phyloP scores from a whole-genome alignment of 1,140 invertebrate species.

The Cyphomyrmex costatus region DNA sequence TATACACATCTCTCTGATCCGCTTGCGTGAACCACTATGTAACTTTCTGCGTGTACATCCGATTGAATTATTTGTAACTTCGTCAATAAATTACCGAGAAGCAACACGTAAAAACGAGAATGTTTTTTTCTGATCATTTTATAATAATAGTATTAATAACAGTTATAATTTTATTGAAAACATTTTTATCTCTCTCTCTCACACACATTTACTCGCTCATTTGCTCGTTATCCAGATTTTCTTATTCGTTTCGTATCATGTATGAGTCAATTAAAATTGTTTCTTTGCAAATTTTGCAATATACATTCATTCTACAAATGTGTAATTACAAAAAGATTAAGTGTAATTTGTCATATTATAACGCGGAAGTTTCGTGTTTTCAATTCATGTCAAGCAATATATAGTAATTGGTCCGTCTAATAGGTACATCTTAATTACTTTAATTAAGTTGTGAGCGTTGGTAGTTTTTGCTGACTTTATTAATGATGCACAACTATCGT shows the following conservation, averaged over 20 bases:
- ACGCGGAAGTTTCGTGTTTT: constrained; percentile 34
- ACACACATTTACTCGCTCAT: not conserved
- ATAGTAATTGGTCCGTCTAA: constrained; percentile 29
- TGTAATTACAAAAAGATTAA: constrained; percentile 33
- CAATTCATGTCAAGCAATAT: constrained; percentile 31
- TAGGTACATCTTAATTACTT: constrained; percentile 43
- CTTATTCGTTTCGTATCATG: not conserved
- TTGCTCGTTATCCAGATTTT: not conserved
- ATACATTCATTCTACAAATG: not conserved
- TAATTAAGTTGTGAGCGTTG: constrained; percentile 36
- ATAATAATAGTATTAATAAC: not conserved
- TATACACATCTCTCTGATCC: constrained; percentile 53
- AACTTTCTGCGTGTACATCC: constrained; percentile 29
- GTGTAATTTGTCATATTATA: constrained; percentile 20
- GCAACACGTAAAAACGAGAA: constrained; percentile 49
- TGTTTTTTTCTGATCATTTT: constrained; percentile 16
- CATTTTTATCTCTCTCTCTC: not conserved
- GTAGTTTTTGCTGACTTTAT: constrained; percentile 8
- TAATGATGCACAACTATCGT: constrained; percentile 25
- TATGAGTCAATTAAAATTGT: constrained; percentile 7
- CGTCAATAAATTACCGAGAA: constrained; percentile 65
- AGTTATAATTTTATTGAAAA: constrained; percentile 10
- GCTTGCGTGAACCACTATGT: constrained; percentile 36
- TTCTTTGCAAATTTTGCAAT: not conserved
- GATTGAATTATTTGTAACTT: constrained; percentile 36